A percentile compares a stretch with the other conserved stretches of the same genome.
Conservation (phyloP, 2,888 invertebrate genomes). For the Xanthorhoe spadicearia region DNA sequence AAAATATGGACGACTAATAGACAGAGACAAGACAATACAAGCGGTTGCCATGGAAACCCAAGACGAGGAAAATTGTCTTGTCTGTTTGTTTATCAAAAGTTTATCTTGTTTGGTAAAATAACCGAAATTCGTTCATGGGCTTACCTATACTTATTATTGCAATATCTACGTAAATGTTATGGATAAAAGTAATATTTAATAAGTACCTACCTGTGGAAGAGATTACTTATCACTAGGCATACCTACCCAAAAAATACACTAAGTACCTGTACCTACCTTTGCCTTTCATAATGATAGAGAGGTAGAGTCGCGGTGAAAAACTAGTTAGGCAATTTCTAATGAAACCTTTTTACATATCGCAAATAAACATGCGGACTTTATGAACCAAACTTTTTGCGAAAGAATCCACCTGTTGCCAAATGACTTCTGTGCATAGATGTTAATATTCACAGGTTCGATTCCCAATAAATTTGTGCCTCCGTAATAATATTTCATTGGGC, state of each 20-base stretch:
- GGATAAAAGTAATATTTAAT: no score
- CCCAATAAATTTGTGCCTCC: background rate
- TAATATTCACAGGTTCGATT: conserved; percentile 4
- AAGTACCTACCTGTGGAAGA: no score
- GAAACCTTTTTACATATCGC: conserved; percentile 10
- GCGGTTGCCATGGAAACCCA: conserved; percentile 20
- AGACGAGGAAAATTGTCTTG: background rate
- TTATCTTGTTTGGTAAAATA: no score
- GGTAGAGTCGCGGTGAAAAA: background rate
- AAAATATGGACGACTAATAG: conserved; percentile 4
- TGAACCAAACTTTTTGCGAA: conserved; percentile 4
- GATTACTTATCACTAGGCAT: no score
- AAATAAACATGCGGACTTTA: conserved; percentile 20
- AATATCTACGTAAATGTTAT: no score
- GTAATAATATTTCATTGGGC: no score
- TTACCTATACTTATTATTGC: no score
- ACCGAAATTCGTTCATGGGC: no score
- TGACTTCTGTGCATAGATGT: background rate
- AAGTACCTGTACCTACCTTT: no score
- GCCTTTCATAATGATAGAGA: background rate
- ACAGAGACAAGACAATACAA: background rate
- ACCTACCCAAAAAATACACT: no score
- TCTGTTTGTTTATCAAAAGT: conserved; percentile 1
- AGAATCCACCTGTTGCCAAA: conserved; percentile 15
- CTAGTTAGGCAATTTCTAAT: background rate